Evolutionary conservation across 2,888 invertebrate genomes (phyloP).

Genomic region (Cheilosia impressa): DNA sequence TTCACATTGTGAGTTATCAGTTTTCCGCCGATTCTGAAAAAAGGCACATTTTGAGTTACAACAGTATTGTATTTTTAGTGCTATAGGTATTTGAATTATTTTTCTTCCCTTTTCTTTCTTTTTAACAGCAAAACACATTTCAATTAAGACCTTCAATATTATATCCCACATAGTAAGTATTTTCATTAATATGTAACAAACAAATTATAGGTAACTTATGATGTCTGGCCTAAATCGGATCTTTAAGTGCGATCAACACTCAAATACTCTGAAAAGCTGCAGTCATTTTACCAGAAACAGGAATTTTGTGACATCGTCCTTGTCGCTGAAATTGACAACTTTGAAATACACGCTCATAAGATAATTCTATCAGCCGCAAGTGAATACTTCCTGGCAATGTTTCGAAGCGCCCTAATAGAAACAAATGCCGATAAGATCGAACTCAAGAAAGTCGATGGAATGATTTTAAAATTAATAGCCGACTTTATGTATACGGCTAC

Average conservation of each 20-base stretch:
- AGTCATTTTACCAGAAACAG: background rate
- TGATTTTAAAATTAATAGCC: background rate
- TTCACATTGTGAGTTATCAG: no score
- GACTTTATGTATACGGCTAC: constrained; percentile 4
- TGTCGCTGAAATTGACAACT: background rate
- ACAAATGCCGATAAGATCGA: background rate
- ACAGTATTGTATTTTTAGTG: no score
- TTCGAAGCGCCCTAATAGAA: constrained; percentile 17
- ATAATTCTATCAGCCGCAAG: constrained; percentile 23
- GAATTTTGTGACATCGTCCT: background rate
- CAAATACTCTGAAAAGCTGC: background rate
- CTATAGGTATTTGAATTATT: no score
- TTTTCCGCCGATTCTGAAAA: no score
- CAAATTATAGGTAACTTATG: background rate
- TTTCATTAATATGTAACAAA: no score
- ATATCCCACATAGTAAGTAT: no score
- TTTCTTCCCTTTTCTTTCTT: no score
- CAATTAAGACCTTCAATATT: no score
- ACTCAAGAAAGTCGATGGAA: background rate
- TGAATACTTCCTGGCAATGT: constrained; percentile 28
- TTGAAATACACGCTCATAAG: constrained; percentile 12
- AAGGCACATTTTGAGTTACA: no score
- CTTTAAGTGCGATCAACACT: background rate
- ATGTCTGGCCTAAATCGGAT: background rate
- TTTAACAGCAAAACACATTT: no score